Evolutionary conservation across 2,888 invertebrate species (phyloP).

Genomic region (Exephanes ischioxanthus): DNA sequence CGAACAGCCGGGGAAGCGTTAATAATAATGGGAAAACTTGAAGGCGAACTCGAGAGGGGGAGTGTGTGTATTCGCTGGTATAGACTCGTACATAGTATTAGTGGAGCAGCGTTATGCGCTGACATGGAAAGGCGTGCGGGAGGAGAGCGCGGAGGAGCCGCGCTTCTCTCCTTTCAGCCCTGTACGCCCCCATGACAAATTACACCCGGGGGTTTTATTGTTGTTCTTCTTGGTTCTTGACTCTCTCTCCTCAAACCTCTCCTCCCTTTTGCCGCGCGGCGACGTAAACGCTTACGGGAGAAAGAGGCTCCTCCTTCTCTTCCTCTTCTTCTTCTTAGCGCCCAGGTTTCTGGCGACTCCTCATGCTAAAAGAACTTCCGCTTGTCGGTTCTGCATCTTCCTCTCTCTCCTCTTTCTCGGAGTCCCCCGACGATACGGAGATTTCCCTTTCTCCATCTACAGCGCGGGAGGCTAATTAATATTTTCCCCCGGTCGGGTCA

Average conservation of each 20-base stretch:
- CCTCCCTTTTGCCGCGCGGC: constrained; percentile 38
- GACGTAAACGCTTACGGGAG: constrained; percentile 39
- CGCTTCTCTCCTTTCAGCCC: neutral
- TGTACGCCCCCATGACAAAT: constrained; percentile 78
- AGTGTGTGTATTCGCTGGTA: constrained; percentile 63
- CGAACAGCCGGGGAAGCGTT: constrained; percentile 71
- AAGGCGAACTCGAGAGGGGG: constrained; percentile 55
- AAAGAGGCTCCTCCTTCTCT: constrained; percentile 51
- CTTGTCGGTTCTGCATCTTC: constrained; percentile 24
- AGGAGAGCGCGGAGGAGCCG: neutral
- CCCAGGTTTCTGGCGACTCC: constrained; percentile 13
- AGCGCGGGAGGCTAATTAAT: constrained; percentile 72
- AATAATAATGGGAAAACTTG: constrained; percentile 83
- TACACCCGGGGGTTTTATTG: constrained; percentile 80
- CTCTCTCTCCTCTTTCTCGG: constrained; percentile 26
- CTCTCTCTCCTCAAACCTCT: constrained; percentile 43
- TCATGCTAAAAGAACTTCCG: constrained; percentile 47
- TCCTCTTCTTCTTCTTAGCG: constrained; percentile 27
- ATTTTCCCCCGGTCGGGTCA: constrained; percentile 68
- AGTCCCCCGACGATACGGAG: neutral
- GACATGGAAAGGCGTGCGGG: neutral
- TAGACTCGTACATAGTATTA: constrained; percentile 68
- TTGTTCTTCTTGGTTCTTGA: constrained; percentile 75
- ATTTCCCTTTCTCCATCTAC: constrained; percentile 49
- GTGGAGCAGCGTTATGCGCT: constrained; percentile 34